Evolutionary conservation across 2,797 vertebrate genomes (phyloP).

Genomic region (Pitangus sulphuratus): DNA sequence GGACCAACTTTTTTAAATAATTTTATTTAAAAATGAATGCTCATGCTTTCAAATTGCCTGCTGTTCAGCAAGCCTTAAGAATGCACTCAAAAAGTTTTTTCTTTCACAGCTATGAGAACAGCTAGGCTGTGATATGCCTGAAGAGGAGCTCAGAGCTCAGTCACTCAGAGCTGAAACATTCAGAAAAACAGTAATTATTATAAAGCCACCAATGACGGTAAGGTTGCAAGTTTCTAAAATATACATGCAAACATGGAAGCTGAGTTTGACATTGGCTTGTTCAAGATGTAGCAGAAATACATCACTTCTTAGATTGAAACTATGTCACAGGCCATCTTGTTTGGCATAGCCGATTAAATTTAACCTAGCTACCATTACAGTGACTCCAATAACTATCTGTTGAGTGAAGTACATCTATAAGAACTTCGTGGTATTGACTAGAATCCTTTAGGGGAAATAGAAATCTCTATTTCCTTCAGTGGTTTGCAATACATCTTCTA

Average conservation of each 20-base stretch:
- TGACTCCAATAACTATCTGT: background rate
- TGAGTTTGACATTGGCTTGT: background rate
- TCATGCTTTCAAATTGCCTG: background rate
- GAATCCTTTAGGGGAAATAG: background rate
- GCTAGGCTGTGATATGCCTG: background rate
- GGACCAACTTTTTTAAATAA: background rate
- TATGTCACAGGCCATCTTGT: background rate
- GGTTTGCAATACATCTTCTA: background rate
- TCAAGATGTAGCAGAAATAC: background rate
- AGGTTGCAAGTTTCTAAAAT: background rate
- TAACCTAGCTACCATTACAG: background rate
- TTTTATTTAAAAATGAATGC: background rate
- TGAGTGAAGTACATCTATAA: background rate
- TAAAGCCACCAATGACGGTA: background rate
- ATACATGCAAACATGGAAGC: background rate
- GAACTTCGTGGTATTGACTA: background rate
- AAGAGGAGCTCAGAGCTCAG: background rate
- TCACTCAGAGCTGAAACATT: background rate
- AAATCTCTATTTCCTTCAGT: background rate
- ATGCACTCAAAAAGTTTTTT: background rate
- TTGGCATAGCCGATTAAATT: background rate
- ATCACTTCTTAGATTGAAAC: background rate
- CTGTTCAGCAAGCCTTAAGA: background rate
- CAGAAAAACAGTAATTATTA: background rate
- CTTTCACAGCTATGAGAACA: background rate